These are phyloP conservation scores for Protobothrops flavoviridis DNA, from an alignment of 2,113 vertebrate species.

Conservation along the genomic window DNA sequence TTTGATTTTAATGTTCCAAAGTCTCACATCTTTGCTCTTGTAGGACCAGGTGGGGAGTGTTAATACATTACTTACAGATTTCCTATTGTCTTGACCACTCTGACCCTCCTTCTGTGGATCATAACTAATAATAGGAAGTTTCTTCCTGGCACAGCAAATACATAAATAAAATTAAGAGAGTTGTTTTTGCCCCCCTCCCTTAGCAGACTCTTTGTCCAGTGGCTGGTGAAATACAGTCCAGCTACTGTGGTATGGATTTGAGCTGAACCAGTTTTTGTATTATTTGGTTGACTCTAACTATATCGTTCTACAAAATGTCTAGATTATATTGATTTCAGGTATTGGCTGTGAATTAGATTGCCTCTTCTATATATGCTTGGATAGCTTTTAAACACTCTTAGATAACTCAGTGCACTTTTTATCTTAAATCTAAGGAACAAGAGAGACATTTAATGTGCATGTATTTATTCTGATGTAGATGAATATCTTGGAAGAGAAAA, in stretches of 20 bases:
- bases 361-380: background rate
- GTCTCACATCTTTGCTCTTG: background rate
- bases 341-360: background rate
- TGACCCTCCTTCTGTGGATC: fast-evolving
- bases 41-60: background rate
- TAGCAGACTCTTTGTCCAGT: background rate
- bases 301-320: background rate
- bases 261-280: background rate
- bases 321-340: background rate
- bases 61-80: background rate
- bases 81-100: background rate
- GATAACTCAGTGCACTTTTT: background rate
- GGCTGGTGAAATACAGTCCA: fast-evolving
- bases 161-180: background rate
- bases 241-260: background rate
- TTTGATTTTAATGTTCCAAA: background rate
- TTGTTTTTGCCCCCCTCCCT: background rate
- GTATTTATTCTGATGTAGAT: background rate
- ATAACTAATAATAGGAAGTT: fast-evolving
- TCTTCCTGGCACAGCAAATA: background rate
- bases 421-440: background rate
- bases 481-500: background rate
- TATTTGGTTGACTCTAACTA: background rate
- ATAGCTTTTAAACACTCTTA: background rate
- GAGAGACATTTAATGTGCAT: background rate